Percentiles rank a stretch among this genome's conserved stretches.
phyloP scores from a whole-genome alignment of 2,113 vertebrate species.

The Callipepla californica region DNA sequence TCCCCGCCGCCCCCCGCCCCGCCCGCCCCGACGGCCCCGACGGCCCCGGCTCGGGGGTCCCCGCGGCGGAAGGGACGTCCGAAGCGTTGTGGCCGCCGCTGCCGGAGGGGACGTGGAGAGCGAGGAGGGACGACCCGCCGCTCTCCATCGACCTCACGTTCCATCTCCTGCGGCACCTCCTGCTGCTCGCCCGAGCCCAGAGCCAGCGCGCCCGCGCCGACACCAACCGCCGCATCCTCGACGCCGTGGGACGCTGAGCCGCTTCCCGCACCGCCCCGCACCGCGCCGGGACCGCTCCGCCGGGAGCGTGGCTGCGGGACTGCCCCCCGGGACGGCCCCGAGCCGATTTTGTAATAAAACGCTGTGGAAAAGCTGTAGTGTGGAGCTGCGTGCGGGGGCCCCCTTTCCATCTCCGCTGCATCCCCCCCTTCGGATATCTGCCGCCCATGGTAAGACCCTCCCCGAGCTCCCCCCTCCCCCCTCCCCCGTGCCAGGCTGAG shows the following conservation, averaged over 20 bases:
- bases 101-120: neutral
- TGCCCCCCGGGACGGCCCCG: neutral
- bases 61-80: constrained; percentile 2
- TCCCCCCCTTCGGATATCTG: neutral
- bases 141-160: constrained; percentile 95
- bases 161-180: constrained; percentile 92
- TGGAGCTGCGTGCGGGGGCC: no score
- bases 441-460: neutral
- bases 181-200: constrained; percentile 88
- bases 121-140: constrained; percentile 85
- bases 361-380: constrained; percentile 17
- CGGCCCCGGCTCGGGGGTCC: neutral
- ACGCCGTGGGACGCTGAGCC: constrained; percentile 90
- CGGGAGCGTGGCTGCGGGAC: neutral
- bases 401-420: no score
- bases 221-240: constrained; percentile 88
- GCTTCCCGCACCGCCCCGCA: neutral
- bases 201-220: constrained; percentile 88
- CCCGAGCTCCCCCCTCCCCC: no score
- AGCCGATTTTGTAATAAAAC: constrained; percentile 74
- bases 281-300: no score
- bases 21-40: neutral
- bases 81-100: constrained; percentile 40
- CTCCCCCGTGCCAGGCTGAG: no score
- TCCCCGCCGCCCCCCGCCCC: neutral